These are phyloP conservation scores for Ascidia mentula DNA, from an alignment of 23 tunicate genomes.

Conservation along the genomic window DNA sequence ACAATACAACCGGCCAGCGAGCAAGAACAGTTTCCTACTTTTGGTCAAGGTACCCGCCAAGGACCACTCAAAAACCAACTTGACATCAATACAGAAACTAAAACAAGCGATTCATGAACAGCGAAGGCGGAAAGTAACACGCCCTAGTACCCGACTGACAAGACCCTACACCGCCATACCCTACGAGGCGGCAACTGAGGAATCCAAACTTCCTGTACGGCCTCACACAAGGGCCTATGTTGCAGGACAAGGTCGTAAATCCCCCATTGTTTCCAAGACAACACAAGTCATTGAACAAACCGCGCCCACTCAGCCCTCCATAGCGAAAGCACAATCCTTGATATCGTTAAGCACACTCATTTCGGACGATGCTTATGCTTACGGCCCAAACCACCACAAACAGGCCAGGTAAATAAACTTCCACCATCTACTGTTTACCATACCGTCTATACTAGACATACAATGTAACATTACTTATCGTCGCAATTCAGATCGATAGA, in stretches of 20 bases:
- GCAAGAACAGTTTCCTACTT: background rate
- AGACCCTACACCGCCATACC: conserved; percentile 22
- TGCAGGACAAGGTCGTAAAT: background rate
- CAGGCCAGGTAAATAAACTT: conserved; percentile 17
- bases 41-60: conserved; percentile 5
- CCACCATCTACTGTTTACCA: no score
- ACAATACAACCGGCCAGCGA: conserved; percentile 25
- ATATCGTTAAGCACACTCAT: conserved; percentile 11
- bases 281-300: background rate
- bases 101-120: conserved; percentile 70
- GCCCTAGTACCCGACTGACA: conserved; percentile 49
- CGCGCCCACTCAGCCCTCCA: background rate
- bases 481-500: conserved; percentile 56
- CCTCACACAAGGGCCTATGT: conserved; percentile 28
- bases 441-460: no score
- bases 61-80: conserved; percentile 33
- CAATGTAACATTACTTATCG: no score
- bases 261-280: background rate
- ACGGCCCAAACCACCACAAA: background rate
- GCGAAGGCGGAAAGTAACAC: conserved; percentile 52
- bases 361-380: conserved; percentile 8
- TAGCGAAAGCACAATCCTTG: background rate
- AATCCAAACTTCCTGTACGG: conserved; percentile 8
- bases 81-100: conserved; percentile 42
- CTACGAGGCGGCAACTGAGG: background rate